phyloP scores from a whole-genome alignment of 64 coral and sea anemone genomes.

The Porites lutea region DNA sequence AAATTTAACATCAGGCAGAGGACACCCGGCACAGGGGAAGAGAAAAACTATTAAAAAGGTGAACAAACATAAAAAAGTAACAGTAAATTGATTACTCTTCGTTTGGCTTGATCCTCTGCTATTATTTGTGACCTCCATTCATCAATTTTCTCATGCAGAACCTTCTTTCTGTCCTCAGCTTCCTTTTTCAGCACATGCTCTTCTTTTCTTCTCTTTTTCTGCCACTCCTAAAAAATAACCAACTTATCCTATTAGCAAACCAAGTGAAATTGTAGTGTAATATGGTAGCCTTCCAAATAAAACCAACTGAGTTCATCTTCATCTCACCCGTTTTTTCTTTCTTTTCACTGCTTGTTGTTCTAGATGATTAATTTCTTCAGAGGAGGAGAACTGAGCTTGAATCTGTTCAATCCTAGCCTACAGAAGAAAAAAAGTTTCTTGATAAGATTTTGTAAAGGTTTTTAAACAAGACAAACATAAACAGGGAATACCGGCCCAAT shows the following conservation, averaged over 20 bases:
- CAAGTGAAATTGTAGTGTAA: background rate
- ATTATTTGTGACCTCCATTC: conserved; percentile 61
- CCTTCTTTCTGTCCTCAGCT: conserved; percentile 28
- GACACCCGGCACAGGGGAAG: background rate
- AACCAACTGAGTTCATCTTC: too few species aligned
- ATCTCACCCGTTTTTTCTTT: conserved; percentile 58
- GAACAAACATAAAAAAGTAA: background rate
- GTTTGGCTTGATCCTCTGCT: conserved; percentile 68
- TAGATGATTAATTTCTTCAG: conserved; percentile 37
- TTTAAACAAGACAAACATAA: too few species aligned
- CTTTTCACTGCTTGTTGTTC: conserved; percentile 25
- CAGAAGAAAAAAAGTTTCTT: background rate
- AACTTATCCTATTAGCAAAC: background rate
- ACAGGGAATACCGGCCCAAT: too few species aligned
- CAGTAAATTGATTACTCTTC: conserved; percentile 45
- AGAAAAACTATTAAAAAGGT: background rate
- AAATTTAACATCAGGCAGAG: too few species aligned
- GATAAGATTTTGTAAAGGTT: too few species aligned
- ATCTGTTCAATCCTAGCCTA: conserved; percentile 42
- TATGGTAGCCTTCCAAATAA: background rate
- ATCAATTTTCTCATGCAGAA: conserved; percentile 67
- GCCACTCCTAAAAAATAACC: conserved; percentile 41
- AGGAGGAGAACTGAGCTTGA: conserved; percentile 36
- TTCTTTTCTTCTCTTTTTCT: conserved; percentile 19
- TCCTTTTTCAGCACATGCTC: conserved; percentile 19